These are phyloP conservation scores for Psilanteris sp. DNA, from an alignment of 1,140 invertebrate species.

Conservation along the genomic window DNA sequence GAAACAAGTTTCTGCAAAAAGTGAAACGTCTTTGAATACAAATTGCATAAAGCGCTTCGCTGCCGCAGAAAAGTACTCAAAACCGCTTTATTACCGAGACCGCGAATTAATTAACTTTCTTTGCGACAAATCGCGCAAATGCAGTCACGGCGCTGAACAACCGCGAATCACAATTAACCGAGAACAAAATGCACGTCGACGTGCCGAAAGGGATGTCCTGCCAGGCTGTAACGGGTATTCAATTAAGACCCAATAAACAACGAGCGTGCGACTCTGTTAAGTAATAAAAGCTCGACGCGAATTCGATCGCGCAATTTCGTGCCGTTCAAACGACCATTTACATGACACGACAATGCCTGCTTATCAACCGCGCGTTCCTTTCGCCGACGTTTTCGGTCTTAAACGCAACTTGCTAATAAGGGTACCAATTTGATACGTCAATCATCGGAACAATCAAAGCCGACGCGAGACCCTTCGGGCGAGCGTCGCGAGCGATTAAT, in stretches of 20 bases:
- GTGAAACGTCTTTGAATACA: too few species aligned
- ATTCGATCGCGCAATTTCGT: slow-evolving; percentile 28
- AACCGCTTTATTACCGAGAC: too few species aligned
- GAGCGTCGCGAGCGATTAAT: too few species aligned
- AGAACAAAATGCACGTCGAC: slow-evolving; percentile 13
- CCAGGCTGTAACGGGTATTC: slow-evolving; percentile 16
- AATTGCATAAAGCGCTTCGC: too few species aligned
- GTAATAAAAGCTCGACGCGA: slow-evolving; percentile 34
- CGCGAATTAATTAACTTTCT: slow-evolving; percentile 24
- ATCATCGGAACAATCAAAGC: too few species aligned
- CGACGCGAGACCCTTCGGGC: too few species aligned
- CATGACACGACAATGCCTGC: slow-evolving; percentile 28
- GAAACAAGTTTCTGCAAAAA: too few species aligned
- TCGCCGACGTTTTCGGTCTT: not conserved
- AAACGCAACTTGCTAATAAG: not conserved
- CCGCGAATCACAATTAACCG: slow-evolving; percentile 17
- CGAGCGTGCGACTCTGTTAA: slow-evolving; percentile 22
- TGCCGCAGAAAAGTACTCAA: too few species aligned
- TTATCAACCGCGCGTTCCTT: too few species aligned
- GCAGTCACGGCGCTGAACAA: slow-evolving; percentile 10
- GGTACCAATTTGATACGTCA: slow-evolving; percentile 2
- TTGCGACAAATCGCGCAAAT: slow-evolving; percentile 22
- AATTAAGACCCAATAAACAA: slow-evolving; percentile 33
- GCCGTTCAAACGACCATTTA: slow-evolving; percentile 29
- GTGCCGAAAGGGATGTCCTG: slow-evolving; percentile 31